Percentiles rank a stretch among this genome's conserved stretches.
These are phyloP conservation scores for Pemphredon lugubris DNA, from an alignment of 2,888 invertebrate species.

Conservation along the genomic window DNA sequence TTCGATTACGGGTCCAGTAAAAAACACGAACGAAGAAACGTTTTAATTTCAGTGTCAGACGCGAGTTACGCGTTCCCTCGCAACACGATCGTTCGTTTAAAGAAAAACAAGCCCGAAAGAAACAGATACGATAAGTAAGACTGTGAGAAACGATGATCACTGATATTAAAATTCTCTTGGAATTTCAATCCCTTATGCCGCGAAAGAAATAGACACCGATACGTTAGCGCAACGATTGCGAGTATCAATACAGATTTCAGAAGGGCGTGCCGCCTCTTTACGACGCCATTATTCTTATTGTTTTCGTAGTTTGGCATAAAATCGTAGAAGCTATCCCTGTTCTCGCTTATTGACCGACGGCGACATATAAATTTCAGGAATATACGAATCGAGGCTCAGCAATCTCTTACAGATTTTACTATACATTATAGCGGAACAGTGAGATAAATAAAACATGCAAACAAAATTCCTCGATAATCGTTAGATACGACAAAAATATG, in stretches of 20 bases:
- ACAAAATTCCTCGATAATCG: too few species aligned
- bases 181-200: background rate
- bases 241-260: slow-evolving; percentile 48
- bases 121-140: slow-evolving; percentile 1
- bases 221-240: slow-evolving; percentile 41
- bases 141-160: slow-evolving; percentile 8
- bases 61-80: background rate
- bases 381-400: slow-evolving; percentile 14
- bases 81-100: background rate
- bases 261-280: slow-evolving; percentile 47
- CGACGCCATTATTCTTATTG: slow-evolving; percentile 43
- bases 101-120: background rate
- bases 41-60: background rate
- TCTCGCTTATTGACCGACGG: background rate
- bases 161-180: slow-evolving; percentile 19
- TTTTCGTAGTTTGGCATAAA: slow-evolving; percentile 39
- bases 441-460: background rate
- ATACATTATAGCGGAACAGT: background rate
- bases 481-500: too few species aligned
- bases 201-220: slow-evolving; percentile 36
- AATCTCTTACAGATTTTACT: background rate
- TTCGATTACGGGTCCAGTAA: slow-evolving; percentile 4
- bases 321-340: slow-evolving; percentile 11
- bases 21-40: background rate
- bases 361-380: slow-evolving; percentile 29